Evolutionary conservation across 2,888 invertebrate genomes (phyloP).

Genomic region (Cheilosia impressa): DNA sequence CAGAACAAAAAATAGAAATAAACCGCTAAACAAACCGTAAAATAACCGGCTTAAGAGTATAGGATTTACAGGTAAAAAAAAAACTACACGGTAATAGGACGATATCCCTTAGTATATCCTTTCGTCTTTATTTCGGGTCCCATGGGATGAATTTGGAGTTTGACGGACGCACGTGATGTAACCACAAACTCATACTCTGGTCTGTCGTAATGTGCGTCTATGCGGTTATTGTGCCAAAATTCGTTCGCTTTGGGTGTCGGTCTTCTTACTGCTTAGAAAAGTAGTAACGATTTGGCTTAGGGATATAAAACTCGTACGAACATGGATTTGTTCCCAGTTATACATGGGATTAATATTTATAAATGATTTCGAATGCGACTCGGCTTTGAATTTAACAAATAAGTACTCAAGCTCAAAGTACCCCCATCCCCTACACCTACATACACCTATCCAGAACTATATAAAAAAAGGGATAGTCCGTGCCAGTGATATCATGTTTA

Average conservation of each 20-base stretch:
- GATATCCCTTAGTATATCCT: conserved; percentile 3
- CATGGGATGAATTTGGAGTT: neutral
- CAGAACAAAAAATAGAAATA: conserved; percentile 15
- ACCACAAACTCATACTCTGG: neutral
- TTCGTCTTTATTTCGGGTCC: conserved; percentile 1
- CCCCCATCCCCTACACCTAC: too few relatives aligned
- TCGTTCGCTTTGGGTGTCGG: neutral
- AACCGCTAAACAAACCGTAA: conserved; percentile 41
- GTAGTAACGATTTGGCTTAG: conserved; percentile 6
- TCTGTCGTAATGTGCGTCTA: neutral
- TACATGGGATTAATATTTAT: too few relatives aligned
- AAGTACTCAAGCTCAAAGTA: too few relatives aligned
- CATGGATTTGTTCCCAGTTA: too few relatives aligned
- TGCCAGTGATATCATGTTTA: neutral
- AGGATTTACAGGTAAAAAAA: conserved; percentile 16
- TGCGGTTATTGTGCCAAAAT: neutral
- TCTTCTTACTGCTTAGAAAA: neutral
- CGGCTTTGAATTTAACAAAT: neutral
- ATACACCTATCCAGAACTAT: too few relatives aligned
- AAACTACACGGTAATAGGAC: neutral
- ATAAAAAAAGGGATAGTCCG: neutral
- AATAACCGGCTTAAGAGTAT: conserved; percentile 22
- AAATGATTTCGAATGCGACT: neutral
- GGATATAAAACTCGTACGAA: neutral
- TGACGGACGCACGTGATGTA: conserved; percentile 45